A percentile compares a stretch with the other conserved stretches of the same genome.
Conservation (phyloP, 2,113 vertebrate species). For the Illadopsis cleaveri region DNA sequence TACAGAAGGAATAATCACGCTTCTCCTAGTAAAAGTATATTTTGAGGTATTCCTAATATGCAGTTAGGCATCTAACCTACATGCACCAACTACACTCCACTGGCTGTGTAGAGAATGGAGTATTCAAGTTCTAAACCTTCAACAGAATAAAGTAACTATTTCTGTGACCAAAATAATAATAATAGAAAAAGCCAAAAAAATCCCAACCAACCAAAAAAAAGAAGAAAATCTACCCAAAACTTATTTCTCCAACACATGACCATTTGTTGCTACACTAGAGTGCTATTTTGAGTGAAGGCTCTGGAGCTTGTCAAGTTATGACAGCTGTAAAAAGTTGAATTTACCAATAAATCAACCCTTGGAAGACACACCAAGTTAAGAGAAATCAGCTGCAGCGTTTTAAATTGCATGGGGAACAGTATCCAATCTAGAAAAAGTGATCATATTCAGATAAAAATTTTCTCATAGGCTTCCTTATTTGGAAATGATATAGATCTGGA, state of each 20-base stretch:
- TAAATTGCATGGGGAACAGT: not conserved
- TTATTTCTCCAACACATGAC: not conserved
- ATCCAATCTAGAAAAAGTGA: not conserved
- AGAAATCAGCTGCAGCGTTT: not conserved
- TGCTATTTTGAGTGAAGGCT: constrained; percentile 6
- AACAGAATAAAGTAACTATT: not conserved
- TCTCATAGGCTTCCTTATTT: not conserved
- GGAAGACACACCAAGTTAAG: not conserved
- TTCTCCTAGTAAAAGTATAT: not conserved
- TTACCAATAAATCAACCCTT: not conserved
- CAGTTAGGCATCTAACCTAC: not conserved
- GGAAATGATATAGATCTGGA: not conserved
- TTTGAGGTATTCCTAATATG: not conserved
- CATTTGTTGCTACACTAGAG: not conserved
- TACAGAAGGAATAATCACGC: not conserved
- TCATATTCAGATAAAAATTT: not conserved
- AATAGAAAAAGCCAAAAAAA: too few species aligned
- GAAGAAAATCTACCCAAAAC: not conserved
- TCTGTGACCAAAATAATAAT: not conserved
- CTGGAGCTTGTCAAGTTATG: not conserved
- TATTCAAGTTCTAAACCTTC: not conserved
- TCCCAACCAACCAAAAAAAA: not conserved
- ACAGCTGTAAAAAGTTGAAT: not conserved
- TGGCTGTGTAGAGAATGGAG: not conserved
- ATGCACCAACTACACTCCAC: not conserved